Percentiles rank a stretch among this genome's conserved stretches.
These are phyloP conservation scores for Meloidogyne exigua DNA, from an alignment of 1,140 invertebrate genomes.

Conservation along the genomic window DNA sequence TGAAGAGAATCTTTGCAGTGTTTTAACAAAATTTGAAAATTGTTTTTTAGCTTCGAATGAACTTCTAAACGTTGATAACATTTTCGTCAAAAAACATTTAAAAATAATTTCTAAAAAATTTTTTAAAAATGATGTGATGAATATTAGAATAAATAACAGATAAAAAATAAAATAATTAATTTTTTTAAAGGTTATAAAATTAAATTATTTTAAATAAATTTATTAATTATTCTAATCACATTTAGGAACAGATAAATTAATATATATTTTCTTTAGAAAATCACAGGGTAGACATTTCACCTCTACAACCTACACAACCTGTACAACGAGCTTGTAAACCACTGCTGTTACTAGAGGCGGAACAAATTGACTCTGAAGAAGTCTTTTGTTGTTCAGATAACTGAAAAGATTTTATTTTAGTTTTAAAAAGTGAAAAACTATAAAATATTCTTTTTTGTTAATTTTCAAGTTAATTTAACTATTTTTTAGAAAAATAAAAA, in stretches of 20 bases:
- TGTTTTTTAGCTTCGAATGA: not conserved
- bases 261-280: not conserved
- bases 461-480: no score
- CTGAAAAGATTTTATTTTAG: not conserved
- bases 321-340: slow-evolving; percentile 17
- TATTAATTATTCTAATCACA: not conserved
- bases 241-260: not conserved
- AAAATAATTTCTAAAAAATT: not conserved
- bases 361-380: not conserved
- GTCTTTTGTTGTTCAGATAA: not conserved
- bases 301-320: slow-evolving; percentile 34
- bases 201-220: not conserved
- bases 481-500: no score
- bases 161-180: not conserved
- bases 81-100: not conserved
- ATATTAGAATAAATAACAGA: not conserved
- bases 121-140: not conserved
- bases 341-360: not conserved
- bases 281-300: slow-evolving; percentile 33
- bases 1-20: not conserved
- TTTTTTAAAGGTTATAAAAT: not conserved
- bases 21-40: not conserved
- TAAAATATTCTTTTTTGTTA: no score
- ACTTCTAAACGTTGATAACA: not conserved
- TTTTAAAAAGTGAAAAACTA: no score